phyloP scores from a whole-genome alignment of 92 coral and sea anemone species.

The Palythoa caribaeorum region DNA sequence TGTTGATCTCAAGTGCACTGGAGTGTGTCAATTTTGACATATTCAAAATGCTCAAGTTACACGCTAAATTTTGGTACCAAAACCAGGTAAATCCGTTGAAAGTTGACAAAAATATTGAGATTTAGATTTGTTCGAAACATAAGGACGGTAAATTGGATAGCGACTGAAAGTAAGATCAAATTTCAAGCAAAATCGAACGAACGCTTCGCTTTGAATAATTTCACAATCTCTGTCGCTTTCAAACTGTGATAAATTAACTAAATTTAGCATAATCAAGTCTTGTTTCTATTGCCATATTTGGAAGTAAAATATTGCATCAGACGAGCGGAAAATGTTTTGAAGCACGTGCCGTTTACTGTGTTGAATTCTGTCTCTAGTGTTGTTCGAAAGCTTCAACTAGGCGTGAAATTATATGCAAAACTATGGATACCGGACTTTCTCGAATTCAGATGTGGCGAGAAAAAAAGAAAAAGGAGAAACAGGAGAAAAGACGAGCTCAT shows the following conservation, averaged over 20 bases:
- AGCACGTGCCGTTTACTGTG: neutral
- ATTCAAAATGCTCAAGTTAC: constrained; percentile 49
- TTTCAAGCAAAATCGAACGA: constrained; percentile 24
- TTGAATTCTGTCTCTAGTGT: neutral
- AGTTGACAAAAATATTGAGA: constrained; percentile 52
- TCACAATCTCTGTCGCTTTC: constrained; percentile 16
- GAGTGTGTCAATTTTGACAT: constrained; percentile 48
- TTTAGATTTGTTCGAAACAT: neutral
- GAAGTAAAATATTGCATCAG: constrained; percentile 20
- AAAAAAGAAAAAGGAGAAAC: constrained; percentile 10
- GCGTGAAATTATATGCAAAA: constrained; percentile 26
- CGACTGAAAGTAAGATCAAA: constrained; percentile 30
- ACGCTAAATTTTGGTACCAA: constrained; percentile 51
- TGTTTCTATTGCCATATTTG: constrained; percentile 25
- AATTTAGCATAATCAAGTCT: constrained; percentile 12
- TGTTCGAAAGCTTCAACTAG: neutral
- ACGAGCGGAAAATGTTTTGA: constrained; percentile 2
- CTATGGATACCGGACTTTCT: constrained; percentile 24
- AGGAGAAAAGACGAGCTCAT: constrained; percentile 18
- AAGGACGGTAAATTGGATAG: constrained; percentile 18
- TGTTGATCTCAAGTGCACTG: constrained; percentile 41
- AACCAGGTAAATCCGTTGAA: constrained; percentile 11
- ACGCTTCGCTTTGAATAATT: constrained; percentile 23
- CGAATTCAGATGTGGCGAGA: constrained; percentile 25
- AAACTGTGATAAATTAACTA: neutral